Percentiles rank a stretch among this genome's conserved stretches.
phyloP scores from a whole-genome alignment of 2,113 vertebrate genomes.

The Otus sunia region DNA sequence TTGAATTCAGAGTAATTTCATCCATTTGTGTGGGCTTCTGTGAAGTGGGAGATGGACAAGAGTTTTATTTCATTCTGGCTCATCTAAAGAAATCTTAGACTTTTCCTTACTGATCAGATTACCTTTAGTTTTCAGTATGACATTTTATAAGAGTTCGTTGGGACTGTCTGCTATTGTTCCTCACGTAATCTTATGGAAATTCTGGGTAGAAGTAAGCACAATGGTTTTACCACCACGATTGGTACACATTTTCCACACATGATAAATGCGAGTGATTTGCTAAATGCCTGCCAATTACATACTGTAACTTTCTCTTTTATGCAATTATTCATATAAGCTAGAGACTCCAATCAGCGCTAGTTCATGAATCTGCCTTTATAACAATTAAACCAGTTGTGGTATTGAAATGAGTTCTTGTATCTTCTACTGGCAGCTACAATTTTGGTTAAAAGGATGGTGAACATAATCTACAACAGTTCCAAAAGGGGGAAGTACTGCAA shows the following conservation, averaged over 20 bases:
- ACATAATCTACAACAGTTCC: conserved; percentile 26
- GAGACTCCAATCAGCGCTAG: conserved; percentile 4
- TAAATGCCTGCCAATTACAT: conserved; percentile 41
- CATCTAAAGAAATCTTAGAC: conserved; percentile 61
- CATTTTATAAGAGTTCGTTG: conserved; percentile 36
- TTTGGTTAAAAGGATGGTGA: conserved; percentile 43
- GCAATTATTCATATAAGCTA: conserved; percentile 9
- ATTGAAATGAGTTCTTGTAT: conserved; percentile 55
- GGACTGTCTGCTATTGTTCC: conserved; percentile 41
- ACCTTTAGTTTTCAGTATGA: conserved; percentile 43
- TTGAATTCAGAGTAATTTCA: conserved; percentile 69
- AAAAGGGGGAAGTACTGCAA: conserved; percentile 13
- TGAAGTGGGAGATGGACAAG: conserved; percentile 67
- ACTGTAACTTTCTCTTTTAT: conserved; percentile 32
- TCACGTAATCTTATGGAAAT: conserved; percentile 50
- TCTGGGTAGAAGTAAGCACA: conserved; percentile 16
- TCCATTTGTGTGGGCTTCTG: conserved; percentile 70
- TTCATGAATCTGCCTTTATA: conserved; percentile 37
- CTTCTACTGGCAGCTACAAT: conserved; percentile 62
- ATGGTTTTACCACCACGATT: not conserved
- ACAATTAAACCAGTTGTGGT: conserved; percentile 50
- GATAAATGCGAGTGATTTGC: conserved; percentile 51
- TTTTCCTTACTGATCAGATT: conserved; percentile 48
- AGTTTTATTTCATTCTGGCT: conserved; percentile 66
- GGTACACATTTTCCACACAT: conserved; percentile 16